Base-by-base conservation (phyloP, 2,797 vertebrate species). In the Varecia variegata region DNA sequence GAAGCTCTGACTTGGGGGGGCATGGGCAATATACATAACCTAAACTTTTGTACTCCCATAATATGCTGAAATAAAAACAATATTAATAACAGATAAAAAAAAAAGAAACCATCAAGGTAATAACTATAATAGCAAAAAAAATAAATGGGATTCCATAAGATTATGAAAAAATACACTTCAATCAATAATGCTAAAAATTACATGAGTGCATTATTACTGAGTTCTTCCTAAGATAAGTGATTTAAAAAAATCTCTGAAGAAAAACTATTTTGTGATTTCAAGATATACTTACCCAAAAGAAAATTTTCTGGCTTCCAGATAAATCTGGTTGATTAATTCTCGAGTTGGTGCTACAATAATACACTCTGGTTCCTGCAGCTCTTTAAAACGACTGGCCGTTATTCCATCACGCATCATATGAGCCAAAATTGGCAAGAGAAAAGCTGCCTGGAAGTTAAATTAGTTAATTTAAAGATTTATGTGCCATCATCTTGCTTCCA, bases 241-340 rank as follows among this genome's bases (percentile, higher is more conserved):
- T 58, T 58, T 58, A 5, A 84, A 86, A 92, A 84, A 80, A 27
- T 71, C 70, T 87, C 45, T 89, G 56, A 77, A 93, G 60, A 47
- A 85, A 91, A 79, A 67, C 23, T 80, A 21, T 23, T 87, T 87
- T 77, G 1, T 65, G 23, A 88, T 90, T 35, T 80, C 25, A 35
- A 74, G 47, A 81, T 54, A 89, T 79, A 93, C 99, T 70, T 98
- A 99, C 99, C 99, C 99, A 92, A 98, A 98, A 7, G 99, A 98
- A 97, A 99, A 99, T 98, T 99, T 99, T 93, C 99, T 98, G 93
- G 99, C 99, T 98, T 99, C 99, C 86, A 99, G 97, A 97, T 99
- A 99, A 89, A 99, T 99, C 98, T 99, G 99, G 97, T 99, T 99
- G 98, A 99, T 99, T 74, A 99, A 98, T 97, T 99, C 99, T 97